Percentiles rank a stretch among this genome's conserved stretches.
Evolutionary conservation across 2,888 invertebrate species (phyloP).

Genomic region (Drosophila meridiana): DNA sequence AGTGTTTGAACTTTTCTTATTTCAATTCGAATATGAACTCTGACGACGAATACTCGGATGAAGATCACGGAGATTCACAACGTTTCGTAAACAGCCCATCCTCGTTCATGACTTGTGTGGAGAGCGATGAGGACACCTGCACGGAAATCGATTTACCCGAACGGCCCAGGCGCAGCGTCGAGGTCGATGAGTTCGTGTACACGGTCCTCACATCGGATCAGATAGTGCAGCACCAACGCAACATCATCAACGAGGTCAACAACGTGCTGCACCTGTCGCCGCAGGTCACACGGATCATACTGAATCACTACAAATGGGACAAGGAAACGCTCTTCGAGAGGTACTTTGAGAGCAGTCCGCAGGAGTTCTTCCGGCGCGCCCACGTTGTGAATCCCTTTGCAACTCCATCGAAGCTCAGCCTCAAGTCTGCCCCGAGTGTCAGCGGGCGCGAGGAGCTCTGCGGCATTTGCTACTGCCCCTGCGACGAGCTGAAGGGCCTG

Average conservation of each 20-base stretch:
- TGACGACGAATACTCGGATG: conserved; percentile 69
- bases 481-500: conserved; percentile 97
- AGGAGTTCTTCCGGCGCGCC: conserved; percentile 96
- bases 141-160: conserved; percentile 91
- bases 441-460: conserved; percentile 90
- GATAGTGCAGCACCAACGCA: conserved; percentile 98
- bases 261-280: conserved; percentile 96
- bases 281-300: conserved; percentile 95
- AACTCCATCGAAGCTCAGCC: conserved; percentile 87
- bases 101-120: conserved; percentile 85
- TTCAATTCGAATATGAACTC: conserved; percentile 67
- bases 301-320: conserved; percentile 99
- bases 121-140: conserved; percentile 93
- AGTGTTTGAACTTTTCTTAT: conserved; percentile 33
- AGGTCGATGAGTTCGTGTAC: conserved; percentile 95
- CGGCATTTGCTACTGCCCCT: conserved; percentile 93
- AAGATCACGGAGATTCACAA: conserved; percentile 72
- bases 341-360: conserved; percentile 97
- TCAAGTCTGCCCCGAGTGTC: conserved; percentile 16
- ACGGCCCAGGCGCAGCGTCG: conserved; percentile 91
- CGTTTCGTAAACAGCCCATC: conserved; percentile 52
- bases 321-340: conserved; percentile 99
- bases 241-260: conserved; percentile 98
- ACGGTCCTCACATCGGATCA: conserved; percentile 97
- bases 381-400: conserved; percentile 97